These are phyloP conservation scores for Champsocephalus gunnari DNA, from an alignment of 2,797 vertebrate genomes.

Conservation along the genomic window DNA sequence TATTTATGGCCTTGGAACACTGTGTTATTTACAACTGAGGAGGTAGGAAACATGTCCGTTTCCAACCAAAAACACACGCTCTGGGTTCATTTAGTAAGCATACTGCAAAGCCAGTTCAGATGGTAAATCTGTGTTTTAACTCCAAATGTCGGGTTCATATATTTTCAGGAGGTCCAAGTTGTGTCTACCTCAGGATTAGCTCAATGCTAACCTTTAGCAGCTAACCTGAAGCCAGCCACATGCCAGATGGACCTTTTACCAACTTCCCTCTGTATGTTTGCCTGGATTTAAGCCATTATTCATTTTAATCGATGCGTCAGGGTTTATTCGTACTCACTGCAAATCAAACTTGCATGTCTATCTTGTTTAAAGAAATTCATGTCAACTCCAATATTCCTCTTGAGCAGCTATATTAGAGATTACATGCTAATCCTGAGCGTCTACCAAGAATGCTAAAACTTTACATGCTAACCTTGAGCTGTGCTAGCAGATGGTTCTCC, in stretches of 20 bases:
- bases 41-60: constrained; percentile 73
- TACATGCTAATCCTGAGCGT: constrained; percentile 51
- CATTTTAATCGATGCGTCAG: constrained; percentile 36
- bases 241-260: constrained; percentile 41
- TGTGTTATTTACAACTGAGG: constrained; percentile 76
- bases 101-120: constrained; percentile 59
- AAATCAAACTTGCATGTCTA: constrained; percentile 29
- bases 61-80: constrained; percentile 75
- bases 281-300: constrained; percentile 37
- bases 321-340: constrained; percentile 31
- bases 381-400: constrained; percentile 46
- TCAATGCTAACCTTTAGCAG: constrained; percentile 41
- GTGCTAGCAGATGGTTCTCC: constrained; percentile 77
- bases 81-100: constrained; percentile 62
- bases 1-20: constrained; percentile 75
- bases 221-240: constrained; percentile 50
- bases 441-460: constrained; percentile 45
- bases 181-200: constrained; percentile 47
- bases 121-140: constrained; percentile 66
- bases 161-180: constrained; percentile 59
- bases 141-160: constrained; percentile 49
- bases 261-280: constrained; percentile 38
- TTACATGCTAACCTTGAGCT: constrained; percentile 68
- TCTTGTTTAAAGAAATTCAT: constrained; percentile 47
- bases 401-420: constrained; percentile 40